These are phyloP conservation scores for Musca vetustissima DNA, from an alignment of 1,140 invertebrate genomes.

Conservation along the genomic window DNA sequence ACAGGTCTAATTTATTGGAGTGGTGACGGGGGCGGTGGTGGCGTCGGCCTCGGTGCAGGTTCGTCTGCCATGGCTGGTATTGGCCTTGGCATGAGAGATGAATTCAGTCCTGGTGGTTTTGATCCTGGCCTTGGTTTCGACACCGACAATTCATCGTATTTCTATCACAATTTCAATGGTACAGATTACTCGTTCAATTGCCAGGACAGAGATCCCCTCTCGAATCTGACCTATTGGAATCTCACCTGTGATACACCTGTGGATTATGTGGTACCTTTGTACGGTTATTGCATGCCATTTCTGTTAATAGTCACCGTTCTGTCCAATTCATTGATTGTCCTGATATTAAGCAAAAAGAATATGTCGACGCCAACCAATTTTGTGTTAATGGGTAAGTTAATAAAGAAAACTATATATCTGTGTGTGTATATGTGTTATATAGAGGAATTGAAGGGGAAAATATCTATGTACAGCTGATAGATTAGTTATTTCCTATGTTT, in stretches of 20 bases:
- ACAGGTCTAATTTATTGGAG: not conserved
- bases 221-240: slow-evolving; percentile 44
- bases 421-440: too few relatives aligned
- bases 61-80: slow-evolving; percentile 26
- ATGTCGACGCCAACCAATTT: slow-evolving; percentile 87
- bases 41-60: not conserved
- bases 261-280: slow-evolving; percentile 45
- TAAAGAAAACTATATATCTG: too few relatives aligned
- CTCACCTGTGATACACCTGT: slow-evolving; percentile 49
- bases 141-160: slow-evolving; percentile 31
- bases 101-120: not conserved
- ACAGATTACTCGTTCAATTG: slow-evolving; percentile 32
- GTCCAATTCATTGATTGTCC: slow-evolving; percentile 86
- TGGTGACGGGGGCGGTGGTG: not conserved
- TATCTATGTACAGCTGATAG: too few relatives aligned
- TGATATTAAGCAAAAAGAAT: slow-evolving; percentile 71
- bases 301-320: slow-evolving; percentile 85
- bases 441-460: too few relatives aligned
- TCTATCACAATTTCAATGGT: slow-evolving; percentile 35
- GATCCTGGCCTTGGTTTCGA: not conserved
- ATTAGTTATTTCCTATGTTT: too few relatives aligned
- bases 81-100: slow-evolving; percentile 30
- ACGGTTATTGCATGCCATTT: slow-evolving; percentile 64
- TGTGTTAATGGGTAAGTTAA: slow-evolving; percentile 67
- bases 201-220: not conserved